Evolutionary conservation across 2,113 vertebrate species (phyloP).

Genomic region (Naja naja): DNA sequence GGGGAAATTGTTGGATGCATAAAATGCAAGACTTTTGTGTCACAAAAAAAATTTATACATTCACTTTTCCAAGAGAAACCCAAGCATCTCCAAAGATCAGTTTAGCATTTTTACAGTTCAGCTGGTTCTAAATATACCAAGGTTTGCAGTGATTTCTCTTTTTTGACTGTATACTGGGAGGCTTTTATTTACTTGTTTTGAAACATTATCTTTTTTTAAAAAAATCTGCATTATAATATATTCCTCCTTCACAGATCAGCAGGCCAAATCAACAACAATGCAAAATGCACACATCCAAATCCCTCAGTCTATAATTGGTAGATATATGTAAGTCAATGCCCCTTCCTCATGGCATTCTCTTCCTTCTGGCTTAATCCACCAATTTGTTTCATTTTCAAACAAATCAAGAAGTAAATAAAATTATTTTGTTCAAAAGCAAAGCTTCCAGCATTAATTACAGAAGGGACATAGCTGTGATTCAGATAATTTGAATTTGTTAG

Average conservation of each 20-base stretch:
- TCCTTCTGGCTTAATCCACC: slow-evolving; percentile 39
- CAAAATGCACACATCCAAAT: slow-evolving; percentile 17
- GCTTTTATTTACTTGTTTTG: background rate
- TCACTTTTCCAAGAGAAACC: background rate
- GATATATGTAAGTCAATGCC: slow-evolving; percentile 24
- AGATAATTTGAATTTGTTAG: slow-evolving; percentile 39
- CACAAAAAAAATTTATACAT: background rate
- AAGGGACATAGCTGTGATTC: slow-evolving; percentile 20
- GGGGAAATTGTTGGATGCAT: background rate
- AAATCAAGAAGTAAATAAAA: slow-evolving; percentile 40
- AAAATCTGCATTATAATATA: background rate
- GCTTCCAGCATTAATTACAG: slow-evolving; percentile 56
- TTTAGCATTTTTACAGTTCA: background rate
- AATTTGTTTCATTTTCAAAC: slow-evolving; percentile 12
- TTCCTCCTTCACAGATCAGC: slow-evolving; percentile 37
- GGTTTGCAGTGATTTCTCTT: background rate
- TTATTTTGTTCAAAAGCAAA: slow-evolving; percentile 45
- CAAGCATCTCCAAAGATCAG: background rate
- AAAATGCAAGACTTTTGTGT: background rate
- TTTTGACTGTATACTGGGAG: background rate
- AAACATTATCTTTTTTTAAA: background rate
- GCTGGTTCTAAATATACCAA: background rate
- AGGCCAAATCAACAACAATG: background rate
- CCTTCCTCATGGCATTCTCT: slow-evolving; percentile 41
- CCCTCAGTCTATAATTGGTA: slow-evolving; percentile 27